Percentiles rank a stretch among this genome's conserved stretches.
Evolutionary conservation across 2,113 vertebrate genomes (phyloP).

Genomic region (Catharus minimus): DNA sequence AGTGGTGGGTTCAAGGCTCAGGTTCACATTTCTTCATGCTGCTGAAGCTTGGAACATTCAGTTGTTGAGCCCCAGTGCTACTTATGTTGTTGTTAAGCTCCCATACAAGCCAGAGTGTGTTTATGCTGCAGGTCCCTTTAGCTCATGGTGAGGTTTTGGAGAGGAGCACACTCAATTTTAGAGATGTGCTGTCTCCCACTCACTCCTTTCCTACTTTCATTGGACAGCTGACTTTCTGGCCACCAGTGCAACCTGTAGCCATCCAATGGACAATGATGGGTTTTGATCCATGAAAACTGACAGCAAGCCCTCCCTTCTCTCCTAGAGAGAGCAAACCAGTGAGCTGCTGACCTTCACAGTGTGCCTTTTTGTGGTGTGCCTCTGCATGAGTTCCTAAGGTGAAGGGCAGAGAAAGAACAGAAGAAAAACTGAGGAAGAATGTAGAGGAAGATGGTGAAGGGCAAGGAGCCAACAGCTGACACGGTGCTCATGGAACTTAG

Average conservation of each 20-base stretch:
- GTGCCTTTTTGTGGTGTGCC: neutral
- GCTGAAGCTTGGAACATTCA: neutral
- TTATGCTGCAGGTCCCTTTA: neutral
- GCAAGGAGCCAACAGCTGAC: neutral
- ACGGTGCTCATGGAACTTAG: neutral
- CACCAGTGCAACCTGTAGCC: neutral
- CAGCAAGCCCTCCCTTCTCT: neutral
- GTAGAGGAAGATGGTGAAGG: neutral
- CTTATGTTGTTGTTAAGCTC: neutral
- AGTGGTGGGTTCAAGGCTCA: neutral
- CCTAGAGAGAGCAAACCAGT: neutral
- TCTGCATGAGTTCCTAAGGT: slow-evolving; percentile 12
- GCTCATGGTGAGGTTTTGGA: neutral
- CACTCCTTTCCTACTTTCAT: neutral
- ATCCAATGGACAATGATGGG: neutral
- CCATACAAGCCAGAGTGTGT: neutral
- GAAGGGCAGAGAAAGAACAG: slow-evolving; percentile 27
- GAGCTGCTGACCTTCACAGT: neutral
- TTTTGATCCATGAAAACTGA: neutral
- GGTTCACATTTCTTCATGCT: neutral
- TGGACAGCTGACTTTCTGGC: neutral
- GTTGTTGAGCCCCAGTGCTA: neutral
- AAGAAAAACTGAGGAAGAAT: slow-evolving; percentile 18
- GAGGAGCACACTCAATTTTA: neutral
- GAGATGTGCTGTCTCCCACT: neutral